phyloP scores from a whole-genome alignment of 1,140 invertebrate genomes.

The Mercenaria mercenaria region DNA sequence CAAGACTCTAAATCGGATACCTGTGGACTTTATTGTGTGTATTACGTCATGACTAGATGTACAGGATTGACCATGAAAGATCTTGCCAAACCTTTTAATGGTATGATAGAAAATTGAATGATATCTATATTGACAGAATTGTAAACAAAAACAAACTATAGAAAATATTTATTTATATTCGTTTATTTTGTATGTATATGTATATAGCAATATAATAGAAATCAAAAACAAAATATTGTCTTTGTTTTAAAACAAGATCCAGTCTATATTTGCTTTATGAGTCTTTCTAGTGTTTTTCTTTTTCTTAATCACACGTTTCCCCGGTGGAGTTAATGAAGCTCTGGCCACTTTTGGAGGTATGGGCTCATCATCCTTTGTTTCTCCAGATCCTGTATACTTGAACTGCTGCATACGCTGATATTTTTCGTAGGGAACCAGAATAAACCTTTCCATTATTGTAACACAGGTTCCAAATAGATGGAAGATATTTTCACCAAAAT shows the following conservation, averaged over 20 bases:
- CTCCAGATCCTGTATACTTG: background rate
- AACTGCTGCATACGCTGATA: background rate
- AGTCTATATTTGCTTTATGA: background rate
- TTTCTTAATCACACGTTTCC: background rate
- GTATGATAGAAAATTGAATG: background rate
- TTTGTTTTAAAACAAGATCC: too few relatives aligned
- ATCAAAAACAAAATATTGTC: too few relatives aligned
- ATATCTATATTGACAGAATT: background rate
- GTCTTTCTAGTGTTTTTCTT: background rate
- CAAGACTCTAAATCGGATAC: background rate
- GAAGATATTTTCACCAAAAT: background rate
- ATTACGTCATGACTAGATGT: background rate
- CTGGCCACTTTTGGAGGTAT: background rate
- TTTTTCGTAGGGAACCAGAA: conserved; percentile 17
- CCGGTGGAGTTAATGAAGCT: background rate
- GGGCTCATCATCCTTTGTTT: background rate
- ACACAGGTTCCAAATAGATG: conserved; percentile 6
- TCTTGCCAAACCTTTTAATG: background rate
- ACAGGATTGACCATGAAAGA: background rate
- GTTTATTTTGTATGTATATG: background rate
- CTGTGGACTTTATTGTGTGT: conserved; percentile 11
- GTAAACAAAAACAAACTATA: background rate
- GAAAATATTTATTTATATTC: background rate
- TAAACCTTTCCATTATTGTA: conserved; percentile 20
- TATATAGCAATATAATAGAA: background rate